phyloP scores from a whole-genome alignment of 2,113 vertebrate genomes.

The Aix galericulata region DNA sequence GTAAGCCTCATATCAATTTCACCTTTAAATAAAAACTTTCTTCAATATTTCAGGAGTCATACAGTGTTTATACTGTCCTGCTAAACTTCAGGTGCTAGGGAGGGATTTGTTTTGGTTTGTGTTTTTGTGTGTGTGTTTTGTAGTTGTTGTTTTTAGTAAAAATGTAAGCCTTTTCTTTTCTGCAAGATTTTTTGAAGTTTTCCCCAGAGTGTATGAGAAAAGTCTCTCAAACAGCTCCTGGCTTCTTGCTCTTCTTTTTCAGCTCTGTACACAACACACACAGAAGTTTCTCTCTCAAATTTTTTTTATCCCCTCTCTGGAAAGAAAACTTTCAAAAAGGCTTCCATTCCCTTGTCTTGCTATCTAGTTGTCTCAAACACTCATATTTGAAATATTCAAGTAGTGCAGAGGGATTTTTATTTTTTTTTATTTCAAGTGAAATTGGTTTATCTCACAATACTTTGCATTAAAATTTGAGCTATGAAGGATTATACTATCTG shows the following conservation, averaged over 20 bases:
- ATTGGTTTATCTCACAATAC: neutral
- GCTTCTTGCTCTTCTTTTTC: neutral
- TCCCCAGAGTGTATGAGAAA: neutral
- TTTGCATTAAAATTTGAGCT: constrained; percentile 10
- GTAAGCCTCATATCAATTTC: neutral
- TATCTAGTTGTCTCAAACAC: neutral
- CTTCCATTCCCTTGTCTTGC: neutral
- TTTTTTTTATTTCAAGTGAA: constrained; percentile 7
- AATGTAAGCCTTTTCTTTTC: neutral
- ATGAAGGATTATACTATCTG: neutral
- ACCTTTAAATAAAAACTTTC: neutral
- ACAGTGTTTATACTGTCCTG: neutral
- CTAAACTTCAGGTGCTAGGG: neutral
- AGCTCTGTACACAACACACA: neutral
- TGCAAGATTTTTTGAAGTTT: neutral
- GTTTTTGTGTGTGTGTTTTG: neutral
- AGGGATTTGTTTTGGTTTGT: neutral
- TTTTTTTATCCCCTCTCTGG: neutral
- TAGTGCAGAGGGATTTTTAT: neutral
- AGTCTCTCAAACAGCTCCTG: constrained; percentile 6
- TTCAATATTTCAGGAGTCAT: neutral
- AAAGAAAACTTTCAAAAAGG: constrained; percentile 2
- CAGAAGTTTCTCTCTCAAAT: neutral
- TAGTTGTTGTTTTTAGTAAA: neutral
- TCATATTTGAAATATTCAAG: neutral